Evolutionary conservation across 2,113 vertebrate genomes (phyloP), one percentile per base, ranked within the genome.

Genomic region (Phylloscopus whistleri): DNA sequence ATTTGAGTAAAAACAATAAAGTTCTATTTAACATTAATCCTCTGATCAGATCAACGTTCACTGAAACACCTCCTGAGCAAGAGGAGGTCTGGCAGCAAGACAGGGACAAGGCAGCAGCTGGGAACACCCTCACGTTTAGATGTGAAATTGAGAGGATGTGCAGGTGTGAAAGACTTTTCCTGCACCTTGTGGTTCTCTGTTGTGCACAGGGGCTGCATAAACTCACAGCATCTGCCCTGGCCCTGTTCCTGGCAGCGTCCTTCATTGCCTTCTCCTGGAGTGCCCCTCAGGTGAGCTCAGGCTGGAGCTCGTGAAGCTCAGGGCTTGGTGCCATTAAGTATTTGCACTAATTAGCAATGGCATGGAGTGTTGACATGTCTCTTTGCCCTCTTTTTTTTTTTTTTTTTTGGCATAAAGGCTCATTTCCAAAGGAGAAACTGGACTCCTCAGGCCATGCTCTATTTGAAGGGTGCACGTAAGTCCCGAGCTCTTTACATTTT

Each of bases 381-480:
- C 77, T 66, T 51, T 83, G 84, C 41, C 56, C 5, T 43, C 1
- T 11, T 39, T 39, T 60, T 3, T 19, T 39, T 30, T 17, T 52
- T 30, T 56, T 55, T 49, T 39, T 67, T 92, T 73, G 66, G 9
- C 43, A 33, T 58, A 31, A 76, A 99, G 99, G 94, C 82, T 86
- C 97, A 98, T 51, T 98, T 99, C 60, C 98, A 99, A 93, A 98
- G 98, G 79, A 98, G 99, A 84, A 99, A 99, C 95, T 99, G 99
- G 99, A 99, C 99, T 27, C 99, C 99, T 6, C 99, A 99, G 94
- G 99, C 99, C 8, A 99, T 99, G 98, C 97, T 99, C 55, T 99
- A 99, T 89, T 97, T 99, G 49, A 99, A 99, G 97, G 99, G 99
- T 26, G 98, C 99, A 89, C 99, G 99, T 99, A 98, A 90, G 99